Percentiles rank a stretch among this genome's conserved stretches.
Evolutionary conservation across 2,888 invertebrate species (phyloP).

Genomic region (Caenorhabditis sp.): DNA sequence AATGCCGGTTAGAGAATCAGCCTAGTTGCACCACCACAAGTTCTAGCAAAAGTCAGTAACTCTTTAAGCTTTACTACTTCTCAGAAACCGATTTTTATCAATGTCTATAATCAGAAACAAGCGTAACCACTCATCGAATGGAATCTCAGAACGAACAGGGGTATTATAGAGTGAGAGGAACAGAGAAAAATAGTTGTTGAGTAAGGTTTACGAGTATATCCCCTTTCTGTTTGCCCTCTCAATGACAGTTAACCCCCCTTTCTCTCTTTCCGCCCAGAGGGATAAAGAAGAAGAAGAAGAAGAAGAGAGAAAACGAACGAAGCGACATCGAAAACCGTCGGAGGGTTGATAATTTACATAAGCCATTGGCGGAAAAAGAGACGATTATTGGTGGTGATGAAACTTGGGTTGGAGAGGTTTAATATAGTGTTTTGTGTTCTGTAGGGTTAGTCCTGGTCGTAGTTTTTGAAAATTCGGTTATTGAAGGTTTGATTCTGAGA

Average conservation of each 20-base stretch:
- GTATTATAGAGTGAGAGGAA: not conserved
- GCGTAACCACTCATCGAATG: no score
- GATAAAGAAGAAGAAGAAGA: no score
- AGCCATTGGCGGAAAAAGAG: slow-evolving; percentile 6
- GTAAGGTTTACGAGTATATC: slow-evolving; percentile 19
- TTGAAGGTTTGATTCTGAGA: no score
- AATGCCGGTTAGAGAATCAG: no score
- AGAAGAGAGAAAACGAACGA: not conserved
- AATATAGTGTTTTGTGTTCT: not conserved
- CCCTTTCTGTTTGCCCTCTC: slow-evolving; percentile 32
- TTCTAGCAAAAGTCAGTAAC: no score
- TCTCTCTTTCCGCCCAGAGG: not conserved
- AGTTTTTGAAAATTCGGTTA: no score
- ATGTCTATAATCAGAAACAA: no score
- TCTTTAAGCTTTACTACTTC: no score
- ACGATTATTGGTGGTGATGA: slow-evolving; percentile 14
- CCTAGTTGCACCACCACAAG: no score
- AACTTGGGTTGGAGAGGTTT: not conserved
- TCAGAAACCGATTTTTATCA: no score
- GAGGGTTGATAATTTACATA: slow-evolving; percentile 43
- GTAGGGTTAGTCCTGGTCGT: no score
- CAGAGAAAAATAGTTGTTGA: not conserved
- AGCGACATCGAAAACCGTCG: not conserved
- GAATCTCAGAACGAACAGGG: not conserved
- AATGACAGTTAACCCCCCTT: slow-evolving; percentile 11